Evolutionary conservation across 1,140 invertebrate species (phyloP).

Genomic region (Probaryconus sp.): DNA sequence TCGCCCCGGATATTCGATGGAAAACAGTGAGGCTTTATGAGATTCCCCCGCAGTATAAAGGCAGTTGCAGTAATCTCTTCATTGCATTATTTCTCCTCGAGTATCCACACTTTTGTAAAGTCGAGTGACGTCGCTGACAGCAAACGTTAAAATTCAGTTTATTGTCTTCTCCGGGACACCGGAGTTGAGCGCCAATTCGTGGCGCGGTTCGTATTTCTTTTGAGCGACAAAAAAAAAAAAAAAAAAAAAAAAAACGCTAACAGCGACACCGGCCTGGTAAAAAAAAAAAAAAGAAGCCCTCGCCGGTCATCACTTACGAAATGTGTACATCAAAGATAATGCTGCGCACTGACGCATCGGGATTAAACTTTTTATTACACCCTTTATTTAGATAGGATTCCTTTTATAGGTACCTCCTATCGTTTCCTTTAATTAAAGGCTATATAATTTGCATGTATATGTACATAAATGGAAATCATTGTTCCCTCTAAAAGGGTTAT

Average conservation of each 20-base stretch:
- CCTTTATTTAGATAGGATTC: no score
- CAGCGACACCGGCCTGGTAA: neutral
- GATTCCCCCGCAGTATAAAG: conserved; percentile 1
- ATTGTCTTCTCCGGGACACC: conserved; percentile 1
- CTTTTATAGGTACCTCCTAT: no score
- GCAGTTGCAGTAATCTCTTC: conserved; percentile 13
- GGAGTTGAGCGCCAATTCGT: neutral
- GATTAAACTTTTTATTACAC: no score
- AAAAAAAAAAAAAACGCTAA: no score
- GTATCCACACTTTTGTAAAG: conserved; percentile 3
- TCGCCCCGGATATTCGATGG: neutral
- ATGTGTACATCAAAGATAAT: no score
- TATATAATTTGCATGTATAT: no score
- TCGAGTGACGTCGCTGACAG: neutral
- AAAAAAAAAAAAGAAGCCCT: neutral
- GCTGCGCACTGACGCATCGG: no score
- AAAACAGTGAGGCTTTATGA: conserved; percentile 2
- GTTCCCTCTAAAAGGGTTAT: no score
- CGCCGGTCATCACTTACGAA: neutral
- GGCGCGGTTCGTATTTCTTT: conserved; percentile 8
- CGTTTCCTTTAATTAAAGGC: no score
- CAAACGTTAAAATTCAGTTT: conserved; percentile 16
- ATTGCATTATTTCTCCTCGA: conserved; percentile 1
- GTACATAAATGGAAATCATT: neutral
- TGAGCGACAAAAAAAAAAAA: neutral